Evolutionary conservation across 92 coral and sea anemone species (phyloP), one percentile per base, ranked within the genome.

Genomic region (Epizoanthus illoricatus): DNA sequence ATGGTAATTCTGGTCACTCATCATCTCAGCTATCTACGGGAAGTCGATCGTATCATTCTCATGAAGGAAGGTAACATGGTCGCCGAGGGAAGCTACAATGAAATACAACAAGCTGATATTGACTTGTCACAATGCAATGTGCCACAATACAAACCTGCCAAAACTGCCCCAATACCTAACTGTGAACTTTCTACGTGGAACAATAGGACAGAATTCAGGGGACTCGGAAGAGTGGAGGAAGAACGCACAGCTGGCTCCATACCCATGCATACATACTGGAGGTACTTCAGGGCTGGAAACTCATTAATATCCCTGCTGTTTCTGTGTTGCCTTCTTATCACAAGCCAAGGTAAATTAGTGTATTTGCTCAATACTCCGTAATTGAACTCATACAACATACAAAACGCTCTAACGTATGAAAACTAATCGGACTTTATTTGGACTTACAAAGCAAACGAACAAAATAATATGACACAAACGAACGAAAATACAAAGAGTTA

Each of bases 51-150:
- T 65, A 89, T 89, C 23, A 65, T 89, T 67, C 86, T 90, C 4
- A 90, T 90, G 94, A 85, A 90, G 76, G 86, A 87, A 17, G 94
- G 94, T 33, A 43, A 66, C 5, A 85, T 90, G 39, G 78, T 83
- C 7, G 81, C 70, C 0, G 78, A 85, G 33, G 94, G 89, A 36
- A 87, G 88, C 75, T 90, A 75, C 74, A 68, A 64, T 11, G 79
- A 85, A n/a, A 72, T 90, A 60, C 69, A 73, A 16, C 65, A 87
- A 71, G 76, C 85, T 80, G 86, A 86, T 15, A 71, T 87, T 39
- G 84, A 86, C 21, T 68, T 75, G 83, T 47, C 81, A 5, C 54
- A 80, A 24, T 36, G 66, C 24, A 70, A 81, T 11, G 67, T 60
- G 40, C 74, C 71, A 8, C 65, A 71, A 58, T 68, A 36, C 7